Evolutionary conservation across 2,888 invertebrate genomes (phyloP).

Genomic region (Blastobasis lacticolella): DNA sequence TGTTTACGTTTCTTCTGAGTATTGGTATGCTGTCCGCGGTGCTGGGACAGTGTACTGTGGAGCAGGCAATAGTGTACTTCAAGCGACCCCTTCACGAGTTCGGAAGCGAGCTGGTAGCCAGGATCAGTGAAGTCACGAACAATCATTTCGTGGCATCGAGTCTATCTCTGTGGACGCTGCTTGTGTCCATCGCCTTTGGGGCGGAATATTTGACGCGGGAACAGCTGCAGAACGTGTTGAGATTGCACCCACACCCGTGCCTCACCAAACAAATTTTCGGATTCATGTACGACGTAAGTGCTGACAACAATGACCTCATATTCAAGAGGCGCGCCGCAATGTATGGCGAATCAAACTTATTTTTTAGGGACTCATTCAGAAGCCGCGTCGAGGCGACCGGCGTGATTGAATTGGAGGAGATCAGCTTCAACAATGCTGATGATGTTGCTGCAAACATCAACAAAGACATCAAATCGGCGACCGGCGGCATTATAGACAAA

Average conservation of each 20-base stretch:
- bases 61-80: constrained; percentile 17
- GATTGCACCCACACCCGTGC: constrained; percentile 37
- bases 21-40: too few relatives aligned
- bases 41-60: constrained; percentile 17
- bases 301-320: constrained; percentile 22
- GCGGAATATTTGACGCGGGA: constrained; percentile 36
- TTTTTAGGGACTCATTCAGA: constrained; percentile 28
- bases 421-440: constrained; percentile 31
- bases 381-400: constrained; percentile 22
- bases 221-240: constrained; percentile 38
- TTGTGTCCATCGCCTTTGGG: constrained; percentile 43
- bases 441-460: constrained; percentile 39
- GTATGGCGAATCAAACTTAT: constrained; percentile 34
- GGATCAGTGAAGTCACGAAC: constrained; percentile 42
- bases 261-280: constrained; percentile 47
- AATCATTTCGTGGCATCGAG: constrained; percentile 52
- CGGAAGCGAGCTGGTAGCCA: constrained; percentile 26
- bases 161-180: constrained; percentile 48
- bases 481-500: constrained; percentile 46
- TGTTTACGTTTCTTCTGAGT: too few relatives aligned
- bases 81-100: constrained; percentile 33
- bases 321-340: constrained; percentile 42
- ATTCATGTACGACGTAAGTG: constrained; percentile 26
- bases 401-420: constrained; percentile 28
- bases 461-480: constrained; percentile 35